These are phyloP conservation scores for Pseudococcus jackbeardsleyi DNA, from an alignment of 2,888 invertebrate species.

Conservation along the genomic window DNA sequence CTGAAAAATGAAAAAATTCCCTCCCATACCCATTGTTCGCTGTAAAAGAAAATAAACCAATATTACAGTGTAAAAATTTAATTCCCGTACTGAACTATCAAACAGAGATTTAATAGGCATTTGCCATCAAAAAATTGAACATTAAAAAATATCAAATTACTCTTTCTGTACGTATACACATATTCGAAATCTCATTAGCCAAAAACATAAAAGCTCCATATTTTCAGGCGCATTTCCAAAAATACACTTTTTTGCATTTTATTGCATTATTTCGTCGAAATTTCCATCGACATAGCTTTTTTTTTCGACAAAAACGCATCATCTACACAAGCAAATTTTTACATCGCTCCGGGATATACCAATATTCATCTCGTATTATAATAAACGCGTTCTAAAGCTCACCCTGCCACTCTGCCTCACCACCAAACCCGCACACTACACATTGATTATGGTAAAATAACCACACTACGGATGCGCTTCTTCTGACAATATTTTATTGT, in stretches of 20 bases:
- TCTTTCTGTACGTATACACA: no score
- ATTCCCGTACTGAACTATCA: no score
- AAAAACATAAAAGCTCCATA: background rate
- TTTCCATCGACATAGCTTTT: background rate
- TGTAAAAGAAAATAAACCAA: no score
- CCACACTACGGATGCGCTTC: background rate
- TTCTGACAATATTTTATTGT: background rate
- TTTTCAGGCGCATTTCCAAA: background rate
- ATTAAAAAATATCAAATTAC: no score
- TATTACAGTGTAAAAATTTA: no score
- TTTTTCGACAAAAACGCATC: background rate
- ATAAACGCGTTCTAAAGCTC: background rate
- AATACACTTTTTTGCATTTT: background rate
- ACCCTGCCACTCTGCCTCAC: background rate
- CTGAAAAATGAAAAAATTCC: no score
- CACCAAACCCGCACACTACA: background rate
- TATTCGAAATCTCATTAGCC: background rate
- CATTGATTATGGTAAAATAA: constrained; percentile 13
- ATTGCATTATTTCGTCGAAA: background rate
- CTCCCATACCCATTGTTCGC: no score
- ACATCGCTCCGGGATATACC: background rate
- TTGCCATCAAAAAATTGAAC: no score
- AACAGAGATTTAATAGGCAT: no score
- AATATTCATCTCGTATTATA: constrained; percentile 4
- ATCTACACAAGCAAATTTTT: background rate